A percentile compares a stretch with the other conserved stretches of the same genome.
These are phyloP conservation scores for Parapristionchus giblindavisi DNA, from an alignment of 2,888 invertebrate species.

Conservation along the genomic window DNA sequence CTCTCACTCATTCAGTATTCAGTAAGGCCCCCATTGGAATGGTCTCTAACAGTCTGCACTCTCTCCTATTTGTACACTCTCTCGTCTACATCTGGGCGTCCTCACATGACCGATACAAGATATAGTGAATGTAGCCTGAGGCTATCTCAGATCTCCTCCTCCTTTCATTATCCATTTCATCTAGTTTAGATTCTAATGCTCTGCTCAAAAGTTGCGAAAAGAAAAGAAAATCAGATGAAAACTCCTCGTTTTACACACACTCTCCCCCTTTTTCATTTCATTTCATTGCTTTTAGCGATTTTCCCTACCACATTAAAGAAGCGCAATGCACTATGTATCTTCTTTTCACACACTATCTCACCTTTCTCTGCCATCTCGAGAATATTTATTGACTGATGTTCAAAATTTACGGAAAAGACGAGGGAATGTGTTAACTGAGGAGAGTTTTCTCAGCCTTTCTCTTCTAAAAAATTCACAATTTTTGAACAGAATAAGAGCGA, in stretches of 20 bases:
- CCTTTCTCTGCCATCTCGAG: not conserved
- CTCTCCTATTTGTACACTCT: not conserved
- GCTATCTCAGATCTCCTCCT: not conserved
- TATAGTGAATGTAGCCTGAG: too few species aligned
- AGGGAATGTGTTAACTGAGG: conserved; percentile 5
- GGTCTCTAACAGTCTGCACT: conserved; percentile 10
- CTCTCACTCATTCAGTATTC: conserved; percentile 21
- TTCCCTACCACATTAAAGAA: too few species aligned
- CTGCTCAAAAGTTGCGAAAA: too few species aligned
- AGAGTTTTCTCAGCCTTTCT: too few species aligned
- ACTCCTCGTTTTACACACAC: not conserved
- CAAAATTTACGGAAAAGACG: too few species aligned
- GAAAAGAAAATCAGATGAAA: too few species aligned
- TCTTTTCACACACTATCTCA: not conserved
- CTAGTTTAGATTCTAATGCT: too few species aligned
- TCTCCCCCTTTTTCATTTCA: not conserved
- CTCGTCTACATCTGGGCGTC: conserved; percentile 15
- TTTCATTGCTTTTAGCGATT: too few species aligned
- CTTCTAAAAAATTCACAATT: too few species aligned
- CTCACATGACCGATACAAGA: conserved; percentile 35
- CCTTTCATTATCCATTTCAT: not conserved
- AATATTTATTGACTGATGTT: too few species aligned
- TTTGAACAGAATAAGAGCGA: too few species aligned
- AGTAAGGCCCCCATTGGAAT: conserved; percentile 16
- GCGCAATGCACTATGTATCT: too few species aligned